Evolutionary conservation across 2,797 vertebrate genomes (phyloP).

Genomic region (Liasis olivaceus): DNA sequence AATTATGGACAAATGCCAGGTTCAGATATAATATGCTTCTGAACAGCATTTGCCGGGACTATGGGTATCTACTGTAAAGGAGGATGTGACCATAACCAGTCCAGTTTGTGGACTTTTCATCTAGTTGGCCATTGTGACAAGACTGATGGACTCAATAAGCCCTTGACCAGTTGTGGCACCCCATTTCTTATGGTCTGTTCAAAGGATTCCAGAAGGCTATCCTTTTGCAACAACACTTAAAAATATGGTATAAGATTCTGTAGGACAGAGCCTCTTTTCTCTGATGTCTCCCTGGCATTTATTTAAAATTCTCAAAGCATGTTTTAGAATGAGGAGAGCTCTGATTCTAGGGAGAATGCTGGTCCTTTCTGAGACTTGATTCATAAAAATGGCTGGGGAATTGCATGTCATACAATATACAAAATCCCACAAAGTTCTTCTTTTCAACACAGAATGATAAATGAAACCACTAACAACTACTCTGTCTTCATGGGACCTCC

Average conservation of each 20-base stretch:
- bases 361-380: too few relatives aligned
- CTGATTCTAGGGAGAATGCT: too few relatives aligned
- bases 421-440: too few relatives aligned
- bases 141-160: not conserved
- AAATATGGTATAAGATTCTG: not conserved
- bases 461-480: too few relatives aligned
- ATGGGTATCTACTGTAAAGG: too few relatives aligned
- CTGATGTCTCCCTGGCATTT: not conserved
- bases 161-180: not conserved
- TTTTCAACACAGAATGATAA: too few relatives aligned
- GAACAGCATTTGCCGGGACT: not conserved
- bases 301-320: too few relatives aligned
- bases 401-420: too few relatives aligned
- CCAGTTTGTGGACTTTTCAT: not conserved
- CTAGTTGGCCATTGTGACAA: not conserved
- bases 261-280: not conserved
- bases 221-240: not conserved
- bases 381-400: too few relatives aligned
- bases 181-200: not conserved
- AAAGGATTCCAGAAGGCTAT: not conserved
- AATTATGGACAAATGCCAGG: not conserved
- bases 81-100: not conserved
- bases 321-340: too few relatives aligned
- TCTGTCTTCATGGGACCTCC: too few relatives aligned
- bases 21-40: not conserved